Percentiles rank a stretch among this genome's conserved stretches.
These are phyloP conservation scores for Heteropelma amictum DNA, from an alignment of 2,888 invertebrate species.

Conservation along the genomic window DNA sequence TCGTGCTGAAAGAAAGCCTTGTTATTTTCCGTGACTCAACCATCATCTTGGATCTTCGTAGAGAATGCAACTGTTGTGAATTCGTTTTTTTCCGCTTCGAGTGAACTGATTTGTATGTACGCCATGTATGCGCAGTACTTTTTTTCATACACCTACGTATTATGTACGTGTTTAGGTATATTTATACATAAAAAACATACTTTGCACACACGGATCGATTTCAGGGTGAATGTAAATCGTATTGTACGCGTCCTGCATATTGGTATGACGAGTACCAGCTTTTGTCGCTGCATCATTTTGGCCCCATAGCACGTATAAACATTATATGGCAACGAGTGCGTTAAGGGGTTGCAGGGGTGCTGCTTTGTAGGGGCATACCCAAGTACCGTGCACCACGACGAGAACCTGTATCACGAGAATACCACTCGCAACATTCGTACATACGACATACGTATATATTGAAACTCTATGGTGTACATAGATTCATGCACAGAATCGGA, in stretches of 20 bases:
- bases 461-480: conserved; percentile 55
- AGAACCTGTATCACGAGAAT: conserved; percentile 29
- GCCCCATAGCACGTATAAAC: conserved; percentile 13
- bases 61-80: no score
- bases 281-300: conserved; percentile 2
- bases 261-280: neutral
- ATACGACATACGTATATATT: conserved; percentile 14
- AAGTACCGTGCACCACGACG: conserved; percentile 37
- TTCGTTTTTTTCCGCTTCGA: no score
- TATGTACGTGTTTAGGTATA: neutral
- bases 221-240: no score
- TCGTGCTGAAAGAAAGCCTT: no score
- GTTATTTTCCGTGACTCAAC: no score
- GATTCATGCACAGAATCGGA: conserved; percentile 67
- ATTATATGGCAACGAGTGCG: conserved; percentile 35
- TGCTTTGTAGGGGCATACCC: conserved; percentile 5
- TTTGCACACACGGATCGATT: neutral
- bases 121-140: no score
- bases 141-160: no score
- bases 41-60: no score
- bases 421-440: conserved; percentile 33
- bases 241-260: conserved; percentile 6
- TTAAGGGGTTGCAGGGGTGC: conserved; percentile 23
- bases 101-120: no score
- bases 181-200: neutral